Base-by-base conservation (phyloP, 2,113 vertebrate species). In the Platichthys stellatus region DNA sequence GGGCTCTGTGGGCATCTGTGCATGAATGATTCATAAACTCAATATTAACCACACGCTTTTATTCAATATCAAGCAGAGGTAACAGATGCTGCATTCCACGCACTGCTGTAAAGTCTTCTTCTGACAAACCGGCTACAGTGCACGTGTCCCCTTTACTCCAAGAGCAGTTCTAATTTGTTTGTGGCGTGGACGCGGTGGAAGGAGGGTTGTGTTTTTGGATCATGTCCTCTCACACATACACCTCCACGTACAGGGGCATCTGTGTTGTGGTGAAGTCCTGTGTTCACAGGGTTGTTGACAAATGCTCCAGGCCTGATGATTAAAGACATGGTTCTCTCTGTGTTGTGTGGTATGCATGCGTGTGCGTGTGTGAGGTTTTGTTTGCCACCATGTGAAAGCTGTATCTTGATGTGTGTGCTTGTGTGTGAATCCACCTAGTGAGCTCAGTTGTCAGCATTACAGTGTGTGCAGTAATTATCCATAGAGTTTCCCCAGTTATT, bases 181-280 rank as follows among this genome's bases (percentile, higher is more conserved):
- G 69, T 63, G 71, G 68, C 73, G 66, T 78, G 0, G 43, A 65
- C n/a, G 2, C 86, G 88, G 88, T 84, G 60, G 85, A 86, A 88
- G 69, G 67, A 78, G 69, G 74, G 72, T 78, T 85, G 82, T 69
- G 81, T 64, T 86, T 83, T 90, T 87, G 81, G 86, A 85, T 90
- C 88, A 87, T 83, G 86, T 89, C 53, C 35, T 23, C 51, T 26
- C 47, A 63, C 67, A 72, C 62, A 76, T 62, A 72, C 23, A 28
- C 60, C 61, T 73, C 69, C 47, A 40, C 54, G 54, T 47, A 63
- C 14, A 69, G 43, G 60, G 59, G 60, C 57, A 45, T 72, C 63
- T 81, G 60, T 81, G 68, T 79, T 76, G 82, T 78, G 76, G 80
- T 78, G 76, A 63, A 83, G 40, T 45, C 62, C 69, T 83, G 74